Conservation (phyloP, 2,113 vertebrate species). For the Jacana jacana region DNA sequence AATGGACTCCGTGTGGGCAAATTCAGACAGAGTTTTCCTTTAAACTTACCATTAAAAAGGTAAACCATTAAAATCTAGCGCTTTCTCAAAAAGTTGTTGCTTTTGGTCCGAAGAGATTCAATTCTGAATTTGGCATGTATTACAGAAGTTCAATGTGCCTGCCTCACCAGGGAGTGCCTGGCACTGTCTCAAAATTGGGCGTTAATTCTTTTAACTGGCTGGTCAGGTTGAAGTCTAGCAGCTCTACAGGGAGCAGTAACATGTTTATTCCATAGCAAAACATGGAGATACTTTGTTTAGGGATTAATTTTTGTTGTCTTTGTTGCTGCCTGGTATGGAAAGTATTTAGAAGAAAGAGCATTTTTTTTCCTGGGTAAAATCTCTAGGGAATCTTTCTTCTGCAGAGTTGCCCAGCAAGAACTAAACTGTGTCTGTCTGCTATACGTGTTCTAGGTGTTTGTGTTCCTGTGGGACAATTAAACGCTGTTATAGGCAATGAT, state of each 20-base stretch:
- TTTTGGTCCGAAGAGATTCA: background rate
- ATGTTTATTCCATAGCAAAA: background rate
- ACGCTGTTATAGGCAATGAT: background rate
- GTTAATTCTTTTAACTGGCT: background rate
- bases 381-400: background rate
- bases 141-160: background rate
- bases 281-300: background rate
- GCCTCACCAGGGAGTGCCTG: background rate
- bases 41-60: no score
- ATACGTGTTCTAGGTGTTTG: background rate
- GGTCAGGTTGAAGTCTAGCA: background rate
- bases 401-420: background rate
- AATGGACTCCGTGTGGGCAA: background rate
- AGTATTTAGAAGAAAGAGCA: background rate
- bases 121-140: background rate
- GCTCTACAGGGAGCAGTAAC: background rate
- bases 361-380: background rate
- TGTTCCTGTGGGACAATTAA: conserved; percentile 10
- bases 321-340: background rate
- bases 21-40: background rate
- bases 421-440: background rate
- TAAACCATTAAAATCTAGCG: no score
- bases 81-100: background rate
- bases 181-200: background rate
- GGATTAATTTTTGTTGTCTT: background rate